Conservation (phyloP, 2,888 invertebrate species). For the Torymus auratus region DNA sequence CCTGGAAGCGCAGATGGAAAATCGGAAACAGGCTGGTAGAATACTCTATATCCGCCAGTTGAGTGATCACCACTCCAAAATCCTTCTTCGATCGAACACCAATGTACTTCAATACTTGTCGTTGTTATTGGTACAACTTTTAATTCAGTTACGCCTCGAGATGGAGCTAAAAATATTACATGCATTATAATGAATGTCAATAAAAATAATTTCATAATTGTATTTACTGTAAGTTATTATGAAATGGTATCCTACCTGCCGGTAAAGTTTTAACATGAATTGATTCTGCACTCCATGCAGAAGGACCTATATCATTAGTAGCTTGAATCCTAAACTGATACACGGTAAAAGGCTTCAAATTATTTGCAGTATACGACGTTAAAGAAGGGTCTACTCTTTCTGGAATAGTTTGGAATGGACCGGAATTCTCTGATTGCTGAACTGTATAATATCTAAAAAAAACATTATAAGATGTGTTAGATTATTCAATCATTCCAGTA, state of each 20-base stretch:
- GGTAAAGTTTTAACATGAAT: constrained; percentile 91
- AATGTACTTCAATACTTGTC: constrained; percentile 94
- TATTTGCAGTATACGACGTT: constrained; percentile 91
- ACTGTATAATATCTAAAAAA: constrained; percentile 89
- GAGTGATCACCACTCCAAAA: constrained; percentile 93
- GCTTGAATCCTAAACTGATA: constrained; percentile 96
- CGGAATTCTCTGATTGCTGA: constrained; percentile 90
- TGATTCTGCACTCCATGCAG: constrained; percentile 93
- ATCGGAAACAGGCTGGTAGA: constrained; percentile 92
- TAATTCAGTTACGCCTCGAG: constrained; percentile 87
- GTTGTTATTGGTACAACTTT: constrained; percentile 96
- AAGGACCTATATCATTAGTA: constrained; percentile 96
- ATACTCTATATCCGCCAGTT: constrained; percentile 92
- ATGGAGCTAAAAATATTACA: constrained; percentile 83
- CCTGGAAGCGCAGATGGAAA: constrained; percentile 91
- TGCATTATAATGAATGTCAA: constrained; percentile 19
- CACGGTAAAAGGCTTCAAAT: constrained; percentile 90
- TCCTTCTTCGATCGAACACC: constrained; percentile 87
- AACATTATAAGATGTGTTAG: background rate
- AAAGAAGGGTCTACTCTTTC: constrained; percentile 92
- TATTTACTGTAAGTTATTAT: no score
- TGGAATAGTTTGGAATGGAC: constrained; percentile 90
- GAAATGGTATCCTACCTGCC: constrained; percentile 79
- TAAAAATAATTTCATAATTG: background rate
- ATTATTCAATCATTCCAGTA: constrained; percentile 29